These are phyloP conservation scores for Prosapia bicincta DNA, from an alignment of 2,888 invertebrate species.

Conservation along the genomic window DNA sequence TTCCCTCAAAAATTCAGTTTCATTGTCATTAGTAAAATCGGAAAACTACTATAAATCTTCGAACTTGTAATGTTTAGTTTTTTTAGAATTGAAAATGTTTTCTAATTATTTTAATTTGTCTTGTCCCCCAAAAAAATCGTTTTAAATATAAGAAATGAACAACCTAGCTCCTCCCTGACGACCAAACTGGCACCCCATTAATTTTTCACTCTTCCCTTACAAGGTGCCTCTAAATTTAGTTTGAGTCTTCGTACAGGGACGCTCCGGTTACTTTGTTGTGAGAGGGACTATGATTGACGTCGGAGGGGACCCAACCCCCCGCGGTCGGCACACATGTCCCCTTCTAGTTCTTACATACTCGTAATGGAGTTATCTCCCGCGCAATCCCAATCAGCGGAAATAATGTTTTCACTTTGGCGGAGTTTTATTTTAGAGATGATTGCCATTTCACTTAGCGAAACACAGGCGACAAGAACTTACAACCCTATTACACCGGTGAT, in stretches of 20 bases:
- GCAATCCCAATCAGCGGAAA: constrained; percentile 16
- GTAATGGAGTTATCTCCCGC: constrained; percentile 12
- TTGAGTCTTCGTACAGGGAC: neutral
- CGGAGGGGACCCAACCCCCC: neutral
- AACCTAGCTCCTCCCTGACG: too few species aligned
- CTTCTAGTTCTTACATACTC: constrained; percentile 21
- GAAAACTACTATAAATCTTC: too few species aligned
- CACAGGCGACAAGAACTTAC: too few species aligned
- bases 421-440: neutral
- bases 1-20: too few species aligned
- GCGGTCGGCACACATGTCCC: constrained; percentile 1
- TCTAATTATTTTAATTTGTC: too few species aligned
- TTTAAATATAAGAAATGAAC: too few species aligned
- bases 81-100: too few species aligned
- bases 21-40: too few species aligned
- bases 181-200: too few species aligned
- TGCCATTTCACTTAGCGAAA: neutral
- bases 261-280: neutral
- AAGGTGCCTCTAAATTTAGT: neutral
- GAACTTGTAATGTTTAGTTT: too few species aligned
- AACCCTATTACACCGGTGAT: too few species aligned
- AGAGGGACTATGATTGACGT: constrained; percentile 21
- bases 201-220: neutral
- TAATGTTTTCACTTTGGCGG: neutral
- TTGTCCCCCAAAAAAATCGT: too few species aligned